A percentile compares a stretch with the other conserved stretches of the same genome.
Conservation (phyloP, 2,113 vertebrate genomes). For the Etheostoma spectabile region DNA sequence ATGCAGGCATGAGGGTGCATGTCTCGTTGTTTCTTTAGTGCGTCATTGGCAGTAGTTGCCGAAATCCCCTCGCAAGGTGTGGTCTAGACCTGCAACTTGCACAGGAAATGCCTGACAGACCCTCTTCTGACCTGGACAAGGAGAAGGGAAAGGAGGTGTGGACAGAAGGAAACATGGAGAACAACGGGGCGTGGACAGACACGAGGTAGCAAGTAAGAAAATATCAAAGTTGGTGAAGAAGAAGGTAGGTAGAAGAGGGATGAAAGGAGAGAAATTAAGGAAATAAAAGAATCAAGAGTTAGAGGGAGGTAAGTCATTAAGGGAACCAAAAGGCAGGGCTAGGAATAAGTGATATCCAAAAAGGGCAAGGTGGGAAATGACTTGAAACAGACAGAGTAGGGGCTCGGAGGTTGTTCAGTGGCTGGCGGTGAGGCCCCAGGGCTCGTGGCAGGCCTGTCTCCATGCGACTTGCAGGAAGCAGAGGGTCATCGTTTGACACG, state of each 20-base stretch:
- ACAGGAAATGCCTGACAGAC: constrained; percentile 77
- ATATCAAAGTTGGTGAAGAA: neutral
- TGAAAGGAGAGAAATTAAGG: neutral
- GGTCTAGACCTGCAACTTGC: constrained; percentile 65
- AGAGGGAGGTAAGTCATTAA: neutral
- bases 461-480: constrained; percentile 90
- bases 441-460: constrained; percentile 87
- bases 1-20: constrained; percentile 34
- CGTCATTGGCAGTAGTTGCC: constrained; percentile 38
- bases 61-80: constrained; percentile 78
- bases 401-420: constrained; percentile 50
- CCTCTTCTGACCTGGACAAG: constrained; percentile 72
- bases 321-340: neutral
- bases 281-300: neutral
- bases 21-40: constrained; percentile 54
- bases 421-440: constrained; percentile 77
- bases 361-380: constrained; percentile 24
- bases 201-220: constrained; percentile 22
- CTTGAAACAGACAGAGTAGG: constrained; percentile 23
- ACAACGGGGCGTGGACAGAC: constrained; percentile 17
- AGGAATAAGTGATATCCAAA: constrained; percentile 8
- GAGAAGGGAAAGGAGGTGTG: constrained; percentile 66
- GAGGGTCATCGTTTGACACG: constrained; percentile 89
- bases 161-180: constrained; percentile 48
- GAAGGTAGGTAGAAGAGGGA: neutral